Conservation (phyloP, 1,140 invertebrate species). For the Leptopilina boulardi region DNA sequence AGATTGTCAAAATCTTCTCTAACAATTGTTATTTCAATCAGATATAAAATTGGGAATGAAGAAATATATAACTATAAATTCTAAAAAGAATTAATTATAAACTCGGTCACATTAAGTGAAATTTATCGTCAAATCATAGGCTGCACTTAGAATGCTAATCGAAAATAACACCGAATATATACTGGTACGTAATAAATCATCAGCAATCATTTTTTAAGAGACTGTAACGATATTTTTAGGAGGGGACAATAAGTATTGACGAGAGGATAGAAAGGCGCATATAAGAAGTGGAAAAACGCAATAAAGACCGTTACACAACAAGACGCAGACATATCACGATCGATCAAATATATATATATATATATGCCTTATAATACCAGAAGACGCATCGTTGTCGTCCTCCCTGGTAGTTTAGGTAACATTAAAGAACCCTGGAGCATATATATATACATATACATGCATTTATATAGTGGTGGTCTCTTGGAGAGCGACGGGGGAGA, state of each 20-base stretch:
- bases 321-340: slow-evolving; percentile 55
- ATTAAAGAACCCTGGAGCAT: slow-evolving; percentile 52
- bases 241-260: slow-evolving; percentile 18
- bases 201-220: slow-evolving; percentile 12
- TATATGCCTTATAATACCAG: background rate
- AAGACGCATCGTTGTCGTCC: slow-evolving; percentile 41
- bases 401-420: slow-evolving; percentile 47
- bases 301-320: slow-evolving; percentile 64
- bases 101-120: too few relatives aligned
- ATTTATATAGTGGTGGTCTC: slow-evolving; percentile 42
- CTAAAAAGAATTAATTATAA: too few relatives aligned
- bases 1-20: too few relatives aligned
- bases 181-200: background rate
- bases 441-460: too few relatives aligned
- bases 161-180: too few relatives aligned
- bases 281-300: slow-evolving; percentile 42
- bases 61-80: too few relatives aligned
- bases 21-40: too few relatives aligned
- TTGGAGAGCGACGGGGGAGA: slow-evolving; percentile 54
- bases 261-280: background rate
- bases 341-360: slow-evolving; percentile 58
- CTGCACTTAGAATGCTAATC: too few relatives aligned
- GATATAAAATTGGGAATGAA: too few relatives aligned
- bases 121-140: too few relatives aligned
- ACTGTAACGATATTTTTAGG: slow-evolving; percentile 1